Percentiles rank a stretch among this genome's conserved stretches.
Conservation (phyloP, 2,888 invertebrate species). For the Nezara viridula region DNA sequence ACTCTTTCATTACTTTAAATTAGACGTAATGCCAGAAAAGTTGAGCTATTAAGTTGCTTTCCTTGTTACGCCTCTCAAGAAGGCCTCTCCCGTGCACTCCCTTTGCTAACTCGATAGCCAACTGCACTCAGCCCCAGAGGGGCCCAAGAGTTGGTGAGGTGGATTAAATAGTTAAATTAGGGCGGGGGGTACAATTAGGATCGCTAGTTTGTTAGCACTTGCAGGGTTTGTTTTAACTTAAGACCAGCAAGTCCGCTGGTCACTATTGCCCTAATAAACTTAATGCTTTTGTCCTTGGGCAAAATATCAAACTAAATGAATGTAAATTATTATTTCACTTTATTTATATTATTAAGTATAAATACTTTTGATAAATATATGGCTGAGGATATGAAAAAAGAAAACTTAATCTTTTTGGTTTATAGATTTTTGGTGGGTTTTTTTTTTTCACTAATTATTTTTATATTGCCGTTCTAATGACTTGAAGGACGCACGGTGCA, state of each 20-base stretch:
- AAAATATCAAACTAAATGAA: neutral
- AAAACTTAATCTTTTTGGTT: too few relatives aligned
- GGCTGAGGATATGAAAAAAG: too few relatives aligned
- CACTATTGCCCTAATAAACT: neutral
- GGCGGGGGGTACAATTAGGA: neutral
- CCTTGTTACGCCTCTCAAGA: neutral
- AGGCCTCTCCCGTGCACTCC: neutral
- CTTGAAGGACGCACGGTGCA: too few relatives aligned
- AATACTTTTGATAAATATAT: too few relatives aligned
- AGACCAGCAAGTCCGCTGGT: neutral
- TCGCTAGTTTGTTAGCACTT: conserved; percentile 7
- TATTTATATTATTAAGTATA: too few relatives aligned
- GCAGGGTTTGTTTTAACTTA: conserved; percentile 20
- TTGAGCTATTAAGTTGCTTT: neutral
- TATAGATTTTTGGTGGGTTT: too few relatives aligned
- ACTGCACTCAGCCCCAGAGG: neutral
- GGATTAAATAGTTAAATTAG: conserved; percentile 27
- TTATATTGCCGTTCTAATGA: too few relatives aligned
- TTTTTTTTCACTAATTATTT: too few relatives aligned
- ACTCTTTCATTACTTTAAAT: neutral
- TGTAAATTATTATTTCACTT: too few relatives aligned
- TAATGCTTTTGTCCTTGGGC: neutral
- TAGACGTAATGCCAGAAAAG: neutral
- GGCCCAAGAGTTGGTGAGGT: neutral
- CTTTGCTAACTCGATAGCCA: neutral